Percentiles rank a stretch among this genome's conserved stretches.
Evolutionary conservation across 2,888 invertebrate genomes (phyloP).

Genomic region (Drosophila mayaguana): DNA sequence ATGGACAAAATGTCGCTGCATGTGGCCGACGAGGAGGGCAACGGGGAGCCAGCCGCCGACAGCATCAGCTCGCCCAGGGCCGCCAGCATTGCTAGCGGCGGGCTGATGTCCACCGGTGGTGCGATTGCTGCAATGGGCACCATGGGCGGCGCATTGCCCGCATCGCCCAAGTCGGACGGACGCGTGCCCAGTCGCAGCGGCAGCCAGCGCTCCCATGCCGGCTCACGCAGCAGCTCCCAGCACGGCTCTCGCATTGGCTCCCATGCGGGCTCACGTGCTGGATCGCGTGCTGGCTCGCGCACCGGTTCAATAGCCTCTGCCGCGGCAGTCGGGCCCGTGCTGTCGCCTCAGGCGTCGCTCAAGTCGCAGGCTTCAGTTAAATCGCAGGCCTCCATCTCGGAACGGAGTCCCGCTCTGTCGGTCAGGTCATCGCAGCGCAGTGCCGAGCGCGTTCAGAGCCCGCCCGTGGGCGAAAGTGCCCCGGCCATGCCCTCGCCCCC

Average conservation of each 20-base stretch:
- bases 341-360: slow-evolving; percentile 78
- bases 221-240: slow-evolving; percentile 32
- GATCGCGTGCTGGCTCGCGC: slow-evolving; percentile 72
- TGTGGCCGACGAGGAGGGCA: slow-evolving; percentile 32
- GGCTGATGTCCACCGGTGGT: slow-evolving; percentile 53
- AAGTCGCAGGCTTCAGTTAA: slow-evolving; percentile 60
- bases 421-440: slow-evolving; percentile 69
- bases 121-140: slow-evolving; percentile 61
- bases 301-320: slow-evolving; percentile 76
- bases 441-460: slow-evolving; percentile 70
- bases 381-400: slow-evolving; percentile 59
- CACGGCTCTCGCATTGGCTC: slow-evolving; percentile 49
- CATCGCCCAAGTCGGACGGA: slow-evolving; percentile 61
- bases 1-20: slow-evolving; percentile 21
- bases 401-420: slow-evolving; percentile 74
- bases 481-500: slow-evolving; percentile 82
- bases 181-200: slow-evolving; percentile 75
- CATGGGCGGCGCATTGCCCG: not conserved
- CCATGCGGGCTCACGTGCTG: slow-evolving; percentile 41
- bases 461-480: slow-evolving; percentile 77
- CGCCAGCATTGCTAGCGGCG: slow-evolving; percentile 71
- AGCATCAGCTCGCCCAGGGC: slow-evolving; percentile 76
- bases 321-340: slow-evolving; percentile 26
- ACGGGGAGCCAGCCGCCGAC: slow-evolving; percentile 47
- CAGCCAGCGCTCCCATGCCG: slow-evolving; percentile 59